A percentile compares a stretch with the other conserved stretches of the same genome.
These are phyloP conservation scores for Prunella himalayana DNA, from an alignment of 2,113 vertebrate genomes.

Conservation along the genomic window DNA sequence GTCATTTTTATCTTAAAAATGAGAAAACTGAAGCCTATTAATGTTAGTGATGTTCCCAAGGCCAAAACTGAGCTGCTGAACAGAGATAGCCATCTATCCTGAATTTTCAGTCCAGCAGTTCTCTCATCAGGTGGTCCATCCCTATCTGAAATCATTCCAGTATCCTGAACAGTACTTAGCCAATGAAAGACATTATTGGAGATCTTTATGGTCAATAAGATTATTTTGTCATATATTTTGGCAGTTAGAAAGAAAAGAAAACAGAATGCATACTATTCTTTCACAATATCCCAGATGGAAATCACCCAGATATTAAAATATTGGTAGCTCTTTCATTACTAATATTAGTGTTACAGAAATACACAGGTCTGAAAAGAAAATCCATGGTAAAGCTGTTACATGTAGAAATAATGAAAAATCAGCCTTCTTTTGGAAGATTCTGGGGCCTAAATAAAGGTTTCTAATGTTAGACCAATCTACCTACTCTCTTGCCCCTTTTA, in stretches of 20 bases:
- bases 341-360: background rate
- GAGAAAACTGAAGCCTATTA: background rate
- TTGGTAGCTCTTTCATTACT: background rate
- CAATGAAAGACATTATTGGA: background rate
- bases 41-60: background rate
- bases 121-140: background rate
- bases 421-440: background rate
- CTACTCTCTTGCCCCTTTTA: background rate
- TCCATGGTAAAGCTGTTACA: background rate
- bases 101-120: background rate
- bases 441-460: background rate
- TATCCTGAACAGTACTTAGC: background rate
- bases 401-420: background rate
- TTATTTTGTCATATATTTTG: background rate
- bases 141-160: background rate
- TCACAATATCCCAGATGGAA: background rate
- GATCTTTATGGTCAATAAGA: background rate
- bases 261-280: background rate
- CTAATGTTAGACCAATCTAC: background rate
- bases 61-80: background rate
- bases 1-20: background rate
- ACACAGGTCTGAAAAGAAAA: background rate
- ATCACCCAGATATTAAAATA: background rate
- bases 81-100: background rate
- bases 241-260: background rate